A percentile compares a stretch with the other conserved stretches of the same genome.
These are phyloP conservation scores for Globodera rostochiensis DNA, from an alignment of 1,140 invertebrate species.

Conservation along the genomic window DNA sequence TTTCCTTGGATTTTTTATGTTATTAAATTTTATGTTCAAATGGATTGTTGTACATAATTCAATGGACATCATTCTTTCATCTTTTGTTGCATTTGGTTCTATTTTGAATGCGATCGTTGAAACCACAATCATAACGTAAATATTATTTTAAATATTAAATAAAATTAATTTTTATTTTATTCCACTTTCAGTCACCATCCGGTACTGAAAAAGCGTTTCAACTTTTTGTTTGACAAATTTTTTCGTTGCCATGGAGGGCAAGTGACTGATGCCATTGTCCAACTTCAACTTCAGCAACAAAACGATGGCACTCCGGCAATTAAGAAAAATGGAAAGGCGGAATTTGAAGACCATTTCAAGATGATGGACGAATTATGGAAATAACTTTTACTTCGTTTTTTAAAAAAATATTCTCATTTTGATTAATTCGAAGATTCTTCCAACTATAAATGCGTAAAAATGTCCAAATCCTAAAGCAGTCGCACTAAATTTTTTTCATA, in stretches of 20 bases:
- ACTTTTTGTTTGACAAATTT: not conserved
- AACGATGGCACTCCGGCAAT: too few relatives aligned
- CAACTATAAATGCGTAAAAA: too few relatives aligned
- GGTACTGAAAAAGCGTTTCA: slow-evolving; percentile 8
- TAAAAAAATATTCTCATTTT: too few relatives aligned
- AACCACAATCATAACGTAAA: slow-evolving; percentile 1
- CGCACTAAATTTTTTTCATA: too few relatives aligned
- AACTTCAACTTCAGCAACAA: too few relatives aligned
- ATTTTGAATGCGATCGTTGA: not conserved
- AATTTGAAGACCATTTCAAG: too few relatives aligned
- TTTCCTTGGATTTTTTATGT: not conserved
- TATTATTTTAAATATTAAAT: not conserved
- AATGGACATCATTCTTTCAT: not conserved
- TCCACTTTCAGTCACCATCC: slow-evolving; percentile 6
- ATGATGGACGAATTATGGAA: too few relatives aligned
- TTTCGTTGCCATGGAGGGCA: slow-evolving; percentile 1
- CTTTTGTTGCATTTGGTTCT: not conserved
- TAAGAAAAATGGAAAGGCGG: too few relatives aligned
- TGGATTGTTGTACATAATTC: not conserved
- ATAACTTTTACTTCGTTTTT: too few relatives aligned
- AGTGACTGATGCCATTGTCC: not conserved
- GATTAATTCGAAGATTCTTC: too few relatives aligned
- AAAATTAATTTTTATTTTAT: not conserved
- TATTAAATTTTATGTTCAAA: not conserved
- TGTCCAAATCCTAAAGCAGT: too few relatives aligned